Conservation (phyloP, 2,113 vertebrate genomes). For the Camarhynchus parvulus region DNA sequence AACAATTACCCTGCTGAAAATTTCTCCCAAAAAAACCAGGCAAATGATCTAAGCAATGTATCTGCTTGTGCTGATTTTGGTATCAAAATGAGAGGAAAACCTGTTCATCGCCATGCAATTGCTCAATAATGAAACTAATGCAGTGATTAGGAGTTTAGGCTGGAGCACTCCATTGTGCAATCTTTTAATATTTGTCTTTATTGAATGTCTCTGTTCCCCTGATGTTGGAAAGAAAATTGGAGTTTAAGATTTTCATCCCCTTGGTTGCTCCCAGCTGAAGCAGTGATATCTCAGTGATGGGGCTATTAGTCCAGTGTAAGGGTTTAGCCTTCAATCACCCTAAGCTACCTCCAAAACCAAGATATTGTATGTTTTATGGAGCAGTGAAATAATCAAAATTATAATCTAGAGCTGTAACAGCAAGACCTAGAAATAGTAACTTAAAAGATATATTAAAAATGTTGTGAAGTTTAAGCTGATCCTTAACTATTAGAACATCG, state of each 20-base stretch:
- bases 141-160: not conserved
- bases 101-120: not conserved
- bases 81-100: not conserved
- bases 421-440: not conserved
- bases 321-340: not conserved
- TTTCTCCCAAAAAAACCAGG: not conserved
- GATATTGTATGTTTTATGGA: not conserved
- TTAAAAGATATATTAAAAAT: not conserved
- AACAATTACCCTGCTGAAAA: not conserved
- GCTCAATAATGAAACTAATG: not conserved
- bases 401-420: not conserved
- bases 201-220: not conserved
- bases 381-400: not conserved
- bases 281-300: not conserved
- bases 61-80: not conserved
- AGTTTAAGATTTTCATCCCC: not conserved
- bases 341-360: not conserved
- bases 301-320: not conserved
- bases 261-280: not conserved
- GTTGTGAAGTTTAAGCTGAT: not conserved
- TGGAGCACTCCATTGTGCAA: rapidly evolving
- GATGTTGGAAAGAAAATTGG: not conserved
- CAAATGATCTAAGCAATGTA: not conserved
- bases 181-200: not conserved
- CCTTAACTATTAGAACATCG: not conserved